phyloP scores from a whole-genome alignment of 2,888 invertebrate species.

The Horisme vitalbata region DNA sequence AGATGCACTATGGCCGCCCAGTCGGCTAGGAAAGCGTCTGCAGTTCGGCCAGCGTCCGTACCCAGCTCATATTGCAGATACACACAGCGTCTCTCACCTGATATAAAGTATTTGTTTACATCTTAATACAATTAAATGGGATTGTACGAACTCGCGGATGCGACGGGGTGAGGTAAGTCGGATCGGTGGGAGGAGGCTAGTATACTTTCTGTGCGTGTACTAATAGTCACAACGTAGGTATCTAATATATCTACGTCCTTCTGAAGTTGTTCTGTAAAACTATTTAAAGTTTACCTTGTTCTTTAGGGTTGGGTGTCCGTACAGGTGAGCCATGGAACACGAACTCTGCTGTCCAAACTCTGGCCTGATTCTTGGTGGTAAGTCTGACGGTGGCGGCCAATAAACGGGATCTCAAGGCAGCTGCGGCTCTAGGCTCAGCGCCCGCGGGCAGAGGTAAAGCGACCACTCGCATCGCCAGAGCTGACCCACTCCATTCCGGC shows the following conservation, averaged over 20 bases:
- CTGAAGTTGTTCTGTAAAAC: no score
- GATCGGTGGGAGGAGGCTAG: no score
- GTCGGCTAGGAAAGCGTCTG: constrained; percentile 93
- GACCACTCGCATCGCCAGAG: constrained; percentile 90
- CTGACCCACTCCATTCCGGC: constrained; percentile 95
- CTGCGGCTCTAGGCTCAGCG: constrained; percentile 80
- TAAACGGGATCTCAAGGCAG: constrained; percentile 88
- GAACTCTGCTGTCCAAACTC: constrained; percentile 95
- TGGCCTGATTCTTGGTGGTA: constrained; percentile 88
- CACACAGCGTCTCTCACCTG: constrained; percentile 92
- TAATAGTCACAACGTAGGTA: no score
- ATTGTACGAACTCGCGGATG: no score
- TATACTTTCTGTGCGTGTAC: no score
- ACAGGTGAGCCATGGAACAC: constrained; percentile 92
- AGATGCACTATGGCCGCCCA: constrained; percentile 97
- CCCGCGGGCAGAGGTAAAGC: constrained; percentile 87
- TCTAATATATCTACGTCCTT: no score
- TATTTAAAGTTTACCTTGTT: no score
- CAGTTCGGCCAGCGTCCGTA: constrained; percentile 92
- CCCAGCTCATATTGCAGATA: constrained; percentile 95
- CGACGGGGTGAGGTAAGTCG: no score
- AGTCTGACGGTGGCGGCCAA: constrained; percentile 93
- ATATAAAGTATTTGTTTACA: no score
- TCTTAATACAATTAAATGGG: no score
- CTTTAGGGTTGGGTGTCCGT: constrained; percentile 90